These are phyloP conservation scores for Gerris buenoi DNA, from an alignment of 1,140 invertebrate species.

Conservation along the genomic window DNA sequence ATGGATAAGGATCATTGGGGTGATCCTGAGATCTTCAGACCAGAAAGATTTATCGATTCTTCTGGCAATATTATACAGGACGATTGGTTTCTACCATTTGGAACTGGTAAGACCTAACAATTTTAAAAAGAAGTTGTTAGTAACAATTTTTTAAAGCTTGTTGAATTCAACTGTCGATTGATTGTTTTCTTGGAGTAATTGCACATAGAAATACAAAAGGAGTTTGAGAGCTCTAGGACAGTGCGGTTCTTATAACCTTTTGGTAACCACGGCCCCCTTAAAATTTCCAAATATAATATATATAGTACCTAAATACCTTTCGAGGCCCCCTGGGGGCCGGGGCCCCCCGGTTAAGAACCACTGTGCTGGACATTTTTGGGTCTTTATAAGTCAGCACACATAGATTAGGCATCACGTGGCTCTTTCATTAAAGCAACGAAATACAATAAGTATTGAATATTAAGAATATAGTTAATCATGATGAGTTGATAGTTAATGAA, in stretches of 20 bases:
- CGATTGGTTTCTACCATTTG: constrained; percentile 49
- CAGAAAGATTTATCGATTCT: constrained; percentile 51
- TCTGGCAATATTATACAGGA: constrained; percentile 39
- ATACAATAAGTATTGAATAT: too few species aligned
- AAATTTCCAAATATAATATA: too few species aligned
- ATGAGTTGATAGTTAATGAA: too few species aligned
- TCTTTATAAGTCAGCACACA: too few species aligned
- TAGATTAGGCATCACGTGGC: too few species aligned
- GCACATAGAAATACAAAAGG: not conserved
- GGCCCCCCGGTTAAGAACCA: too few species aligned
- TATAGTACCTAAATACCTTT: too few species aligned
- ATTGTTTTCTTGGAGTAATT: not conserved
- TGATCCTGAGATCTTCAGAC: constrained; percentile 48
- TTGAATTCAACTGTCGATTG: not conserved
- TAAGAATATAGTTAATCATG: too few species aligned
- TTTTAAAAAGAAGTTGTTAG: constrained; percentile 5
- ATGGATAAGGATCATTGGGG: constrained; percentile 50
- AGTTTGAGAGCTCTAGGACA: not conserved
- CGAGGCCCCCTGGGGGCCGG: too few species aligned
- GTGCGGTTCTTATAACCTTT: not conserved
- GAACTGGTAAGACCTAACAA: constrained; percentile 51
- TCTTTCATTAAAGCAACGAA: too few species aligned
- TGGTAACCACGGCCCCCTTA: too few species aligned
- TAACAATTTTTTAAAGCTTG: not conserved
- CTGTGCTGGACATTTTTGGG: too few species aligned